These are phyloP conservation scores for Brachionus rubens DNA, from an alignment of 1,140 invertebrate species.

Conservation along the genomic window DNA sequence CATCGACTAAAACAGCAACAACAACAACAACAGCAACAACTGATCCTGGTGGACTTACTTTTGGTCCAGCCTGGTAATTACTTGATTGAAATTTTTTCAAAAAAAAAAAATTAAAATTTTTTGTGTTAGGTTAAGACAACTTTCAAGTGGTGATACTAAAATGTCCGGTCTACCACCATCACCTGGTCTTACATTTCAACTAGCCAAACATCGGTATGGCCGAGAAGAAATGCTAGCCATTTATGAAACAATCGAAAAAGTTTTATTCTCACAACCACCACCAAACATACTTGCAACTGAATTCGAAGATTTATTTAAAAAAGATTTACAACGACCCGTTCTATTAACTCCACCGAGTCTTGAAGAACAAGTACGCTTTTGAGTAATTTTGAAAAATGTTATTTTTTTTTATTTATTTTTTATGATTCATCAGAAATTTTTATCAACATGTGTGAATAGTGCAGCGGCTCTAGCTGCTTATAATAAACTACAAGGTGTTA, in stretches of 20 bases:
- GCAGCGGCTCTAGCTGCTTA: neutral
- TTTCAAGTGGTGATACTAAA: conserved; percentile 40
- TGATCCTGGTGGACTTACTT: conserved; percentile 38
- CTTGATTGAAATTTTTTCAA: neutral
- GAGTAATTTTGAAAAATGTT: neutral
- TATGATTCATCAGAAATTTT: conserved; percentile 29
- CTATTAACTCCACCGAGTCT: conserved; percentile 73
- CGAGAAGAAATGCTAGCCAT: conserved; percentile 82
- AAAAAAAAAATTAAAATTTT: neutral
- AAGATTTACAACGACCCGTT: conserved; percentile 73
- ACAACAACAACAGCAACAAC: neutral
- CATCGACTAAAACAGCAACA: no score
- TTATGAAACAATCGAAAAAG: conserved; percentile 62
- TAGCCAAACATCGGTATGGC: conserved; percentile 75
- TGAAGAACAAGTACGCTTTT: conserved; percentile 66
- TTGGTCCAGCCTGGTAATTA: conserved; percentile 45
- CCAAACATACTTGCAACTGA: conserved; percentile 59
- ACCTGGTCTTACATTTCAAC: conserved; percentile 54
- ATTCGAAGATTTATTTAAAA: conserved; percentile 69
- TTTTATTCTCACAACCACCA: conserved; percentile 67
- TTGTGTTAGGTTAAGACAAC: conserved; percentile 29
- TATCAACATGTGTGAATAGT: conserved; percentile 43
- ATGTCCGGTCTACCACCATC: conserved; percentile 41
- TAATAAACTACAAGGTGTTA: conserved; percentile 4
- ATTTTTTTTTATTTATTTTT: neutral